phyloP scores from a whole-genome alignment of 2,888 invertebrate genomes.

The Patella ulyssiponensis region DNA sequence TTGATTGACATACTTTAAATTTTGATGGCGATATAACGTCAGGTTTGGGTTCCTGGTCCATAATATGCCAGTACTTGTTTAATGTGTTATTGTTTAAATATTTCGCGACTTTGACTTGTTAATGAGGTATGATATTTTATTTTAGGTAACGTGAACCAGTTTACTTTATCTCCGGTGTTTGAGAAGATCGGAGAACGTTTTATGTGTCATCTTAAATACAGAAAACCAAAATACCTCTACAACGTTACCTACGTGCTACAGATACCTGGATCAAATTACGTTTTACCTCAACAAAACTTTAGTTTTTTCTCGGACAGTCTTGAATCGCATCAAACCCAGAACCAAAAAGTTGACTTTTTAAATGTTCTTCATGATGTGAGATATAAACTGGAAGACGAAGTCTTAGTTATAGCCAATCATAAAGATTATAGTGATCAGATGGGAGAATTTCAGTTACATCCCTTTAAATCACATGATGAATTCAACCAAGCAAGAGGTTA shows the following conservation, averaged over 20 bases:
- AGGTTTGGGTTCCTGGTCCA: no score
- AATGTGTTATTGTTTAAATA: no score
- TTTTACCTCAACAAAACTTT: constrained; percentile 41
- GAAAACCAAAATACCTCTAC: constrained; percentile 62
- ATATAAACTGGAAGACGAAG: constrained; percentile 49
- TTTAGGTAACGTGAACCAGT: constrained; percentile 64
- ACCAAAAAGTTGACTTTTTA: constrained; percentile 36
- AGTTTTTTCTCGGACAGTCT: constrained; percentile 23
- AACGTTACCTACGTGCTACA: constrained; percentile 60
- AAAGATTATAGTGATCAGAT: constrained; percentile 35
- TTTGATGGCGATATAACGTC: no score
- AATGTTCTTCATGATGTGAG: constrained; percentile 39
- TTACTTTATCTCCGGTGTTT: constrained; percentile 63
- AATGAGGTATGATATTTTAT: constrained; percentile 8
- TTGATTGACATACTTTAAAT: no score
- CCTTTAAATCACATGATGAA: constrained; percentile 48
- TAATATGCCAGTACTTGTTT: no score
- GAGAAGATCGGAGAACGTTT: constrained; percentile 54
- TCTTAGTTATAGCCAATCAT: constrained; percentile 60
- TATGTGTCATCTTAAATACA: constrained; percentile 64
- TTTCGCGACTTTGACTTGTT: no score
- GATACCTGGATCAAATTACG: constrained; percentile 52
- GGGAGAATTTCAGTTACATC: constrained; percentile 47
- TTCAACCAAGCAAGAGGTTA: constrained; percentile 39
- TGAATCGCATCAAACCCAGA: constrained; percentile 32